phyloP scores from a whole-genome alignment of 2,888 invertebrate species.

The Phania funesta region DNA sequence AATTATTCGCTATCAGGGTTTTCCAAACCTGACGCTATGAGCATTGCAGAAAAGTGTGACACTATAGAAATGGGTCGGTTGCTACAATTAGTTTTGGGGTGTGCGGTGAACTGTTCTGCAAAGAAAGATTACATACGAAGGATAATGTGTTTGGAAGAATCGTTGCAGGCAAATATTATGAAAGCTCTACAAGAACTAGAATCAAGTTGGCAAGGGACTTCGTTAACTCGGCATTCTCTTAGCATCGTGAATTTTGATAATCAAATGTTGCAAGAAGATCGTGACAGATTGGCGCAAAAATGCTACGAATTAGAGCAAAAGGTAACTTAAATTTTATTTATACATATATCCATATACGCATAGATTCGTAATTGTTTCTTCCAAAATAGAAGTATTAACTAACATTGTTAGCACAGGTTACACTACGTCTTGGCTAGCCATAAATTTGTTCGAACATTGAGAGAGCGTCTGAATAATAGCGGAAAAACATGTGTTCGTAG shows the following conservation, averaged over 20 bases:
- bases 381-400: no score
- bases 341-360: no score
- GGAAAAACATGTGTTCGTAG: no score
- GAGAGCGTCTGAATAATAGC: no score
- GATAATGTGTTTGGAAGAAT: constrained; percentile 95
- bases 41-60: constrained; percentile 91
- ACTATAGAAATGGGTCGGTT: constrained; percentile 91
- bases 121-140: constrained; percentile 95
- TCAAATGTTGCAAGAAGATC: constrained; percentile 88
- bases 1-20: constrained; percentile 91
- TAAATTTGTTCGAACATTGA: no score
- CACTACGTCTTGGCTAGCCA: no score
- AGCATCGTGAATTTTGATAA: constrained; percentile 83
- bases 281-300: constrained; percentile 90
- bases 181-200: constrained; percentile 94
- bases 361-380: no score
- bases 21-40: constrained; percentile 91
- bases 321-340: constrained; percentile 70
- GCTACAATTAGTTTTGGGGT: constrained; percentile 93
- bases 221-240: constrained; percentile 76
- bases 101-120: constrained; percentile 95
- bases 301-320: constrained; percentile 94
- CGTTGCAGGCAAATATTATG: constrained; percentile 96
- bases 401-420: no score
- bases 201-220: constrained; percentile 82